These are phyloP conservation scores for Alauda arvensis DNA, from an alignment of 2,797 vertebrate species.

Conservation along the genomic window DNA sequence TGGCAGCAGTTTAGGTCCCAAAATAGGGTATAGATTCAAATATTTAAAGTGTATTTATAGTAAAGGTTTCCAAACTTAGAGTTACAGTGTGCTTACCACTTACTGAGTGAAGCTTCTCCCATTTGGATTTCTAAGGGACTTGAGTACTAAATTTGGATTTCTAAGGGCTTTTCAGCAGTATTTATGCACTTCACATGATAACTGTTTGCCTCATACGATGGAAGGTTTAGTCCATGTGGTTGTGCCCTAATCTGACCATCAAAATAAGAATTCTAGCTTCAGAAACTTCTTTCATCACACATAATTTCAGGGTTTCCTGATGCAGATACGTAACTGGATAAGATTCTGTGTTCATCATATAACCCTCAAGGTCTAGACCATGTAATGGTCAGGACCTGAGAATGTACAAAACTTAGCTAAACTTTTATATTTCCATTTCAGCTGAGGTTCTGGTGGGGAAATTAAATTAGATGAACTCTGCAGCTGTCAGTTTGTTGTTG, in stretches of 20 bases:
- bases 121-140: conserved; percentile 3
- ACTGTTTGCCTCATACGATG: conserved; percentile 15
- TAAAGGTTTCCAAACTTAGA: conserved; percentile 6
- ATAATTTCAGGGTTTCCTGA: background rate
- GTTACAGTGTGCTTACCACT: background rate
- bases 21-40: conserved; percentile 28
- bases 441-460: background rate
- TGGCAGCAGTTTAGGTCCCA: conserved; percentile 12
- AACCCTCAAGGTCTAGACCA: background rate
- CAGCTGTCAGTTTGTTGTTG: background rate
- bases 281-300: background rate
- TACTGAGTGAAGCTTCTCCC: background rate
- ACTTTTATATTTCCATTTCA: background rate
- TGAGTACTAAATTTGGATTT: background rate
- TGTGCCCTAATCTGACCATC: conserved; percentile 21
- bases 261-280: background rate
- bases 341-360: background rate
- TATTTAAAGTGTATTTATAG: conserved; percentile 22
- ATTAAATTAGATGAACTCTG: background rate
- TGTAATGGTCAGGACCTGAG: background rate
- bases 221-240: conserved; percentile 13
- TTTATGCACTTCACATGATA: conserved; percentile 10
- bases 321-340: background rate
- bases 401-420: background rate
- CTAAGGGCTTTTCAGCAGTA: background rate